These are phyloP conservation scores for Harpegnathos saltator DNA, from an alignment of 1,140 invertebrate genomes.

Conservation along the genomic window DNA sequence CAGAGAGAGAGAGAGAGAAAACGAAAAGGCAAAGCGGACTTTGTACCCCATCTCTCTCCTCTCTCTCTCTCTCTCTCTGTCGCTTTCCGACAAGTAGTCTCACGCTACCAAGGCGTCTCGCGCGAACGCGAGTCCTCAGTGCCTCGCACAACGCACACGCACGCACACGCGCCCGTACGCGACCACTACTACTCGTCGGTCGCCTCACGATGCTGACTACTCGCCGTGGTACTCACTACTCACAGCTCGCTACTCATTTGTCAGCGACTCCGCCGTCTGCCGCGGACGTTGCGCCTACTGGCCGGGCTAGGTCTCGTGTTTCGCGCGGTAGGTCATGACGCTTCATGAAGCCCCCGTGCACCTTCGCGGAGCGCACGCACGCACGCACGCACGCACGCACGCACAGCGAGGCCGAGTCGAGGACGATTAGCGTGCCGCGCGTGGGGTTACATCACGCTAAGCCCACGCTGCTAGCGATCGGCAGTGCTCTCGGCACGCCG, in stretches of 20 bases:
- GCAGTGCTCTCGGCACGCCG: conserved; percentile 25
- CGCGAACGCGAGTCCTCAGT: neutral
- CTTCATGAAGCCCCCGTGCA: conserved; percentile 5
- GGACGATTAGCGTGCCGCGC: conserved; percentile 53
- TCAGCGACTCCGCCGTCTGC: neutral
- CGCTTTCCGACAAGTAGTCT: too few relatives aligned
- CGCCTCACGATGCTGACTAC: neutral
- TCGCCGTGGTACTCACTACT: conserved; percentile 5
- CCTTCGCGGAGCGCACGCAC: too few relatives aligned
- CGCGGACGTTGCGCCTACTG: conserved; percentile 35
- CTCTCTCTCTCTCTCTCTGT: neutral
- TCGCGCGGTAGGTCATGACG: conserved; percentile 12
- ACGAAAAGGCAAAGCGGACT: neutral
- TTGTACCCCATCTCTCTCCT: conserved; percentile 12
- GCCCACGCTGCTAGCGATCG: conserved; percentile 30
- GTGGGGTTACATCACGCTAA: conserved; percentile 27
- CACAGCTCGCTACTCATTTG: conserved; percentile 4
- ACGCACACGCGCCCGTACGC: neutral
- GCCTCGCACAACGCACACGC: too few relatives aligned
- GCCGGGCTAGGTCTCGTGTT: conserved; percentile 12
- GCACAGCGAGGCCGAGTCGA: conserved; percentile 25
- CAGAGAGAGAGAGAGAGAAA: neutral
- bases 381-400: too few relatives aligned
- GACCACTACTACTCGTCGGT: neutral
- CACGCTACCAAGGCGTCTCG: neutral